A percentile compares a stretch with the other conserved stretches of the same genome.
These are phyloP conservation scores for Sialis lutaria DNA, from an alignment of 2,888 invertebrate species.

Conservation along the genomic window DNA sequence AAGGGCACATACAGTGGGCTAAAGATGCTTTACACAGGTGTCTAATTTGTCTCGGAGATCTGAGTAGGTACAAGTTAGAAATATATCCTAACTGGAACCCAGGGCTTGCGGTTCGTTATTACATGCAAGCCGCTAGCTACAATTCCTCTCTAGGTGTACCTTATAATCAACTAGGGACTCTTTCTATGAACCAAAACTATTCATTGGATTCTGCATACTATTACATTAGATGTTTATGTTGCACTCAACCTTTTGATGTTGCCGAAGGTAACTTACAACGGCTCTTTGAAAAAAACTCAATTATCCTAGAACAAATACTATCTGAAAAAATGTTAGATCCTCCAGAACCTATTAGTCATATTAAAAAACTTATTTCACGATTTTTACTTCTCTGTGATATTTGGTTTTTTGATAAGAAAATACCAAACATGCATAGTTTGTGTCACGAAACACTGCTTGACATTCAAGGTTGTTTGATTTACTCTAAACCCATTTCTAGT, in stretches of 20 bases:
- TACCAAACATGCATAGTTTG: conserved; percentile 43
- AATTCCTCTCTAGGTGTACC: conserved; percentile 77
- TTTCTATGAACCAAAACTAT: conserved; percentile 63
- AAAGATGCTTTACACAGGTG: conserved; percentile 64
- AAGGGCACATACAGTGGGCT: conserved; percentile 49
- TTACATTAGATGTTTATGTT: conserved; percentile 70
- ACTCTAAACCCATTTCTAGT: conserved; percentile 24
- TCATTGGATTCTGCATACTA: conserved; percentile 78
- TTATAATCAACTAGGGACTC: conserved; percentile 83
- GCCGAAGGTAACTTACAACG: conserved; percentile 74
- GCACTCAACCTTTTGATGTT: conserved; percentile 70
- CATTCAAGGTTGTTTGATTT: conserved; percentile 52
- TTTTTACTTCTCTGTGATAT: conserved; percentile 41
- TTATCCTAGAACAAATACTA: conserved; percentile 34
- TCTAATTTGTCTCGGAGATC: conserved; percentile 77
- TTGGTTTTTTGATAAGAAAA: conserved; percentile 45
- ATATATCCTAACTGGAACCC: conserved; percentile 50
- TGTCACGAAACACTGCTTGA: conserved; percentile 55
- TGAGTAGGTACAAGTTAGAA: conserved; percentile 72
- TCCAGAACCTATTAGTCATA: conserved; percentile 25
- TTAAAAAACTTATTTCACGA: conserved; percentile 29
- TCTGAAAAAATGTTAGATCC: conserved; percentile 20
- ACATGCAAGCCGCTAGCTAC: conserved; percentile 63
- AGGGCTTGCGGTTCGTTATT: conserved; percentile 62
- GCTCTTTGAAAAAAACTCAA: conserved; percentile 49